phyloP scores from a whole-genome alignment of 2,113 vertebrate species.

The Sphyrna mokarran region DNA sequence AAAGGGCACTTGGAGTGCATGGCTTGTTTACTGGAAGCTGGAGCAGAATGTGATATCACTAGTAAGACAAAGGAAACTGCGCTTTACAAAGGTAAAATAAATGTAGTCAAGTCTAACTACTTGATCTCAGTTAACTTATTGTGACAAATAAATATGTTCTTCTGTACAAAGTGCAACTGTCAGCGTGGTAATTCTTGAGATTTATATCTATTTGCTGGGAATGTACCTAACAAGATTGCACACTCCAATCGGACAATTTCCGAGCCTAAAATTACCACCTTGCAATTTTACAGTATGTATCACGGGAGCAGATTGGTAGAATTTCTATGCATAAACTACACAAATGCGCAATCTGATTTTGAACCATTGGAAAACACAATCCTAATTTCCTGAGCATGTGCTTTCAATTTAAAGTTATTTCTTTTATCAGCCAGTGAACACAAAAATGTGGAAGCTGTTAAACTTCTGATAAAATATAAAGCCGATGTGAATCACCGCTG shows the following conservation, averaged over 20 bases:
- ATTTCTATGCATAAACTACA: neutral
- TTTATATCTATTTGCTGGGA: neutral
- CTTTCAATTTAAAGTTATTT: neutral
- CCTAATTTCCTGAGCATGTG: neutral
- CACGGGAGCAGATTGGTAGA: neutral
- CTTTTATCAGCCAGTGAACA: constrained; percentile 73
- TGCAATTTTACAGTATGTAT: neutral
- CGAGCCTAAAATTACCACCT: neutral
- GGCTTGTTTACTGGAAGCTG: constrained; percentile 63
- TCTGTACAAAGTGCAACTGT: neutral
- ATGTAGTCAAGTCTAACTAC: neutral
- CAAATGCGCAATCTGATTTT: neutral
- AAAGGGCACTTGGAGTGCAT: constrained; percentile 60
- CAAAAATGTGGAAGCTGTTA: constrained; percentile 61
- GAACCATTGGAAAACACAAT: neutral
- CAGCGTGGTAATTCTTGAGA: neutral
- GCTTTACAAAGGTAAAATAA: constrained; percentile 75
- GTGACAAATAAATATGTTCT: neutral
- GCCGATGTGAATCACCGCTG: constrained; percentile 67
- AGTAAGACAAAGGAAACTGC: constrained; percentile 77
- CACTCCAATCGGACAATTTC: neutral
- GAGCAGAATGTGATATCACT: constrained; percentile 70
- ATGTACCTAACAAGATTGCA: neutral
- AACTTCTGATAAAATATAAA: constrained; percentile 61
- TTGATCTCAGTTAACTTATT: neutral